A percentile compares a stretch with the other conserved stretches of the same genome.
These are phyloP conservation scores for Paralichthys olivaceus DNA, from an alignment of 2,113 vertebrate species.

Conservation along the genomic window DNA sequence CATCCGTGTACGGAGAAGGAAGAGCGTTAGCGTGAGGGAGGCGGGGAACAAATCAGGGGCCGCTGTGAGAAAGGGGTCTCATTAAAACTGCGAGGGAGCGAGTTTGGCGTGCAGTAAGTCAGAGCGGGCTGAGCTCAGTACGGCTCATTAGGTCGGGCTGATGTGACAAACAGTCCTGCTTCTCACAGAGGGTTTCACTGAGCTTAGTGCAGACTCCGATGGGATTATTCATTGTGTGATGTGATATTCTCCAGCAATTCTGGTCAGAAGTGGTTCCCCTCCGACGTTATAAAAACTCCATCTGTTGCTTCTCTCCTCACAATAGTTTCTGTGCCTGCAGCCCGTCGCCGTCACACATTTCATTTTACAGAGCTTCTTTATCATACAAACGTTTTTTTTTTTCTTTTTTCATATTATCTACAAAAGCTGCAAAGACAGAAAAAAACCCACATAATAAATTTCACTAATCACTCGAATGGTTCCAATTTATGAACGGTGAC, in stretches of 20 bases:
- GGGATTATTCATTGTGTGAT: slow-evolving; percentile 41
- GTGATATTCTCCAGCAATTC: slow-evolving; percentile 19
- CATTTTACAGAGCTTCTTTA: background rate
- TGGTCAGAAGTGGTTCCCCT: background rate
- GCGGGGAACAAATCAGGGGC: slow-evolving; percentile 27
- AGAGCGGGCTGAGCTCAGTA: slow-evolving; percentile 33
- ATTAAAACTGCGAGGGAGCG: slow-evolving; percentile 43
- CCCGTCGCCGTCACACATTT: background rate
- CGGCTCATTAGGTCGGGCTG: slow-evolving; percentile 60
- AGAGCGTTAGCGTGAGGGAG: slow-evolving; percentile 22
- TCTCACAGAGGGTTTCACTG: slow-evolving; percentile 31
- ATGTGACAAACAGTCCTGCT: slow-evolving; percentile 58
- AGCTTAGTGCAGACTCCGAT: slow-evolving; percentile 20
- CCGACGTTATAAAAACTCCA: slow-evolving; percentile 16
- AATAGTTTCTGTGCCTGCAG: background rate
- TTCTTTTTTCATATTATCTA: background rate
- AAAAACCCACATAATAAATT: background rate
- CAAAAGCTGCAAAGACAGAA: too few species aligned
- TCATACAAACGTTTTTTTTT: background rate
- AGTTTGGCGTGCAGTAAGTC: slow-evolving; percentile 51
- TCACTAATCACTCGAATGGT: background rate
- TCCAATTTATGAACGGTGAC: slow-evolving; percentile 44
- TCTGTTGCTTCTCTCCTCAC: background rate
- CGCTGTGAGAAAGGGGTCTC: slow-evolving; percentile 34
- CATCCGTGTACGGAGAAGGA: slow-evolving; percentile 31